A percentile compares a stretch with the other conserved stretches of the same genome.
Conservation (phyloP, 2,888 invertebrate genomes). For the Muschampia plurimacula region DNA sequence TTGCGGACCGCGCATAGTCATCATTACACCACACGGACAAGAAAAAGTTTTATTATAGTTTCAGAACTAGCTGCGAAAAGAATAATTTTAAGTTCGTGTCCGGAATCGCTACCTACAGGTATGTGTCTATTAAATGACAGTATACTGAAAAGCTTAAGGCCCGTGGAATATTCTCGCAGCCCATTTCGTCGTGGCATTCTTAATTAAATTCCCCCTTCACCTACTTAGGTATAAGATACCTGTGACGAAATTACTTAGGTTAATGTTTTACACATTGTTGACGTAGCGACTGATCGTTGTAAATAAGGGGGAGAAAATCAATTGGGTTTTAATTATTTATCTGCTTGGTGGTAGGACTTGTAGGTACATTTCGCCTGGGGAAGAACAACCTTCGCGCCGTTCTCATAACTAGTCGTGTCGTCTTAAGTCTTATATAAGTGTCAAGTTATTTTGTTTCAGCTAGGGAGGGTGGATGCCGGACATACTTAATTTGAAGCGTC, state of each 20-base stretch:
- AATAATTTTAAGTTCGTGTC: not conserved
- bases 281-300: not conserved
- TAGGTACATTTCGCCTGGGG: too few relatives aligned
- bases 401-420: too few relatives aligned
- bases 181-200: slow-evolving; percentile 24
- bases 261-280: slow-evolving; percentile 17
- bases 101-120: not conserved
- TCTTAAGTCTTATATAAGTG: too few relatives aligned
- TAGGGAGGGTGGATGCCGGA: too few relatives aligned
- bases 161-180: slow-evolving; percentile 13
- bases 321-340: not conserved
- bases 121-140: not conserved
- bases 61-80: not conserved
- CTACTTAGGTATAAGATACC: slow-evolving; percentile 18
- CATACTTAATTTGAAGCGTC: too few relatives aligned
- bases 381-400: too few relatives aligned
- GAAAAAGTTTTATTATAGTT: not conserved
- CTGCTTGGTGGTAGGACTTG: too few relatives aligned
- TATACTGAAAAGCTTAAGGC: not conserved
- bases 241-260: slow-evolving; percentile 13
- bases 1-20: too few relatives aligned
- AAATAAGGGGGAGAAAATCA: not conserved
- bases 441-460: too few relatives aligned
- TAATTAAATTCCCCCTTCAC: slow-evolving; percentile 25
- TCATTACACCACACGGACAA: too few relatives aligned